Evolutionary conservation across 2,888 invertebrate species (phyloP), one percentile per base, ranked within the genome.

Genomic region (Acleris literana): DNA sequence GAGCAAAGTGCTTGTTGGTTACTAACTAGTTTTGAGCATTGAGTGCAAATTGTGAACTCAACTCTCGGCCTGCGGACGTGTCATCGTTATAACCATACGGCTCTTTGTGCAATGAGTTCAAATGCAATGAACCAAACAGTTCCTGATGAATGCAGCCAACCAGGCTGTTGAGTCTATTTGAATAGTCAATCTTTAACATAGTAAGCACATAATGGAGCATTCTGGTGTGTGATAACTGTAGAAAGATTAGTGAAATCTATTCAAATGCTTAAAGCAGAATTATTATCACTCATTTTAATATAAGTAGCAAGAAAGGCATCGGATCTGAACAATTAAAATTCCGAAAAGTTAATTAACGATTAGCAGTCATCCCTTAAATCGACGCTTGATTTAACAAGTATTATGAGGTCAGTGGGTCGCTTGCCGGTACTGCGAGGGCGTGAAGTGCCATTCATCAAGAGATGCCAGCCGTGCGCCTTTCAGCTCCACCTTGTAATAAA

Each of bases 371-470:
- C 51, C 52, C 66, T 52, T 52, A 57, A 48, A 57, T 33, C 33
- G 33, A 46, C 44, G 59, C 25, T 55, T 52, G 33, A 53, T 66
- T 22, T 44, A 55, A 54, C 25, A 25, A 61, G 44, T 51, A 58
- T 54, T 69, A 72, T 70, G 48, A 63, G 76, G 79, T 76, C 72
- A 81, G 70, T 76, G 64, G 78, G 80, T 71, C 72, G 70, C 69
- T 64, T 53, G 70, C 69, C 66, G 56, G 43, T 63, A 68, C 70
- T 69, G 74, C 69, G 77, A 75, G 75, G 78, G 77, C 78, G 79
- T 76, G 72, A 68, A 70, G 60, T 70, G 61, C 74, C 74, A 77
- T 79, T 81, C 77, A 79, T 76, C 73, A 73, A 64, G 69, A 76
- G 71, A 76, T 69, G 68, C 68, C 72, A 70, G 63, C 49, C 49